phyloP scores from a whole-genome alignment of 2,888 invertebrate genomes.

The Icerya purchasi region DNA sequence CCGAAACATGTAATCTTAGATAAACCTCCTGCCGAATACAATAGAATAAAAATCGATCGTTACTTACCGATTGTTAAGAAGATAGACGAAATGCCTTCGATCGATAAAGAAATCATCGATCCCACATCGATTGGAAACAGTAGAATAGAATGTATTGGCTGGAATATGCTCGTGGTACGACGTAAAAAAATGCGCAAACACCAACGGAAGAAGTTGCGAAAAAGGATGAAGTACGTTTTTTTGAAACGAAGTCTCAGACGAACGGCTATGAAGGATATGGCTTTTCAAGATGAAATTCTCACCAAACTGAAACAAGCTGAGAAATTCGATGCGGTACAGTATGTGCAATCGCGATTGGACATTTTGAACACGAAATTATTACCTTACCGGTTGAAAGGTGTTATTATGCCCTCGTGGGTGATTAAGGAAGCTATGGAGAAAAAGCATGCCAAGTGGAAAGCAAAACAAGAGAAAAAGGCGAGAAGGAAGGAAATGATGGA shows the following conservation, averaged over 20 bases:
- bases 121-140: not conserved
- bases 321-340: conserved; percentile 7
- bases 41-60: conserved; percentile 3
- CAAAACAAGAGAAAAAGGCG: not conserved
- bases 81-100: conserved; percentile 3
- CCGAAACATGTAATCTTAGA: conserved; percentile 3
- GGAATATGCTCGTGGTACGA: conserved; percentile 7
- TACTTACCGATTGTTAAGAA: conserved; percentile 1
- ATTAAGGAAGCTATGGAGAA: conserved; percentile 5
- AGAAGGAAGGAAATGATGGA: conserved; percentile 1
- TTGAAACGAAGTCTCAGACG: conserved; percentile 3
- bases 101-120: conserved; percentile 2
- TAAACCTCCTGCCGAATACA: not conserved
- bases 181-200: conserved; percentile 9
- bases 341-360: conserved; percentile 7
- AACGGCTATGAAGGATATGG: conserved; percentile 2
- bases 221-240: not conserved
- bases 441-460: not conserved
- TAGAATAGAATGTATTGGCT: conserved; percentile 4
- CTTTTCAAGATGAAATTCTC: conserved; percentile 5
- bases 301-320: conserved; percentile 4
- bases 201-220: not conserved
- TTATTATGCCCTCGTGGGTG: conserved; percentile 5
- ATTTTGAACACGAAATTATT: not conserved
- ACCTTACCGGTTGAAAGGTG: not conserved